phyloP scores from a whole-genome alignment of 2,888 invertebrate genomes.

The Noctua janthina region DNA sequence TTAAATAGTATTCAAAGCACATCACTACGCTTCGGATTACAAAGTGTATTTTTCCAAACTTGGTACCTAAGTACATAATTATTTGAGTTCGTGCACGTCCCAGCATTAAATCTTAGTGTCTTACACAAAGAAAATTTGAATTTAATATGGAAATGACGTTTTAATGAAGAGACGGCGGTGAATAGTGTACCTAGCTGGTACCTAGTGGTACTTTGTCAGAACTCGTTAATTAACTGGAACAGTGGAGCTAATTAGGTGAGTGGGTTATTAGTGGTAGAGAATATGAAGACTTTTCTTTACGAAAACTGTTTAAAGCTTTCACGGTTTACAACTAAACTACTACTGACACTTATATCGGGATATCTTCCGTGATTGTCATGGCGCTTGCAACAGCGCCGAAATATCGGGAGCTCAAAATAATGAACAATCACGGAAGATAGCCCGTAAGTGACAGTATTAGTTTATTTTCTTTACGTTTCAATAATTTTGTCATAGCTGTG shows the following conservation, averaged over 20 bases:
- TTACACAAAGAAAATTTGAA: slow-evolving; percentile 65
- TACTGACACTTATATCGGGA: too few species aligned
- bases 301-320: too few species aligned
- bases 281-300: background rate
- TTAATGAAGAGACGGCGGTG: slow-evolving; percentile 67
- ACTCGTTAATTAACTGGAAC: slow-evolving; percentile 48
- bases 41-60: slow-evolving; percentile 52
- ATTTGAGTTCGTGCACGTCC: slow-evolving; percentile 70
- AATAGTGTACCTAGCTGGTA: slow-evolving; percentile 51
- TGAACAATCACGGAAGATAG: too few species aligned
- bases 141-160: slow-evolving; percentile 73
- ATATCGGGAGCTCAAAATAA: too few species aligned
- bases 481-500: background rate
- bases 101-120: slow-evolving; percentile 66
- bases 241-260: slow-evolving; percentile 34
- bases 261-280: background rate
- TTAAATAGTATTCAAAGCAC: slow-evolving; percentile 45
- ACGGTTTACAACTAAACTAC: too few species aligned
- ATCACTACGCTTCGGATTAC: slow-evolving; percentile 49
- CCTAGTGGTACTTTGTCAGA: slow-evolving; percentile 53
- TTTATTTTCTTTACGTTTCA: background rate
- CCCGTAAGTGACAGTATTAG: too few species aligned
- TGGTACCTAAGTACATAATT: slow-evolving; percentile 56
- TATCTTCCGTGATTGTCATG: too few species aligned
- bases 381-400: too few species aligned